Base-by-base conservation (phyloP, 92 coral and sea anemone genomes). In the Diadumene lineata region DNA sequence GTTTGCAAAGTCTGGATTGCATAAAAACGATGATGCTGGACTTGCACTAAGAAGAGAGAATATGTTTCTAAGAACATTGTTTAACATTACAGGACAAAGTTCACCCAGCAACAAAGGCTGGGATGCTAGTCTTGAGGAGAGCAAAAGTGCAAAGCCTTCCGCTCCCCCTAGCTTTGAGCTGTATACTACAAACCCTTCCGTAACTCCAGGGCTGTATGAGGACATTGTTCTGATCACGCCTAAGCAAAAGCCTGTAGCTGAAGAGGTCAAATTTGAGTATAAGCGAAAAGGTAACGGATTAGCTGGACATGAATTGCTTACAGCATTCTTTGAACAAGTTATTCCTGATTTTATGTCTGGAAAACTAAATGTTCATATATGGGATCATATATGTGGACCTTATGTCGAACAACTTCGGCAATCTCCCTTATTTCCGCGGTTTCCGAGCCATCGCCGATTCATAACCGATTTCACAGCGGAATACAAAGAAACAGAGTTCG, bases 371-470 rank as follows among this genome's bases (percentile, higher is more conserved):
- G 89, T 87, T 22, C 92, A 90, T 58, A 77, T 86, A 2, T 90
- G 96, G 96, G 92, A 87, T 29, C 87, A 89, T 15, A 87, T 90
- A 29, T 90, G 96, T 57, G 96, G 96, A 6, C 78, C 86, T 30
- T 70, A 87, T 51, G 87, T 90, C 44, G 89, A 87, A 11, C 96
- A 90, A 58, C 90, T 90, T 22, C 89, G 96, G 11, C 85, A 80
- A 64, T 90, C 96, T 7, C 96, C 96, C 19, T 69, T 90, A 34
- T 90, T 90, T 78, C 96, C 96, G 38, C 85, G 89, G 55, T 90
- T 90, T 66, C 96, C 96, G 32, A 88, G 68, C 29, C 67, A 46
- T 48, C 78, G 83, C 0, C 81, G 74, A 53, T 76, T 78, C 64
- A 56, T 78, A 21, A 44, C 75, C 29, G 82, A 83, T 9, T 90